These are phyloP conservation scores for Ips typographus DNA, from an alignment of 1,140 invertebrate species.

Conservation along the genomic window DNA sequence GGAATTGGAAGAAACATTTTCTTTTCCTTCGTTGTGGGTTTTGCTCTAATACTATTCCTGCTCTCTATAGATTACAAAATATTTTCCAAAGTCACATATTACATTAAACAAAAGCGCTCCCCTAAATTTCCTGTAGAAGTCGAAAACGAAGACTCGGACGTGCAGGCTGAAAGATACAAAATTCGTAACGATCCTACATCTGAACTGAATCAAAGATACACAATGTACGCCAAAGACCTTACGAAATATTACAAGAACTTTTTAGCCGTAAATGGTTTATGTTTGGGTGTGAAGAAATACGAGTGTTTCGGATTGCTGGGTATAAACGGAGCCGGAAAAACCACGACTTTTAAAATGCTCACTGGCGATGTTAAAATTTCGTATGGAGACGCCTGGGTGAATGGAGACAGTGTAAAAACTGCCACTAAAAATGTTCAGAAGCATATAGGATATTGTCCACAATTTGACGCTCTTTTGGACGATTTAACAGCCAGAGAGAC, in stretches of 20 bases:
- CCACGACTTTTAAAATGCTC: constrained; percentile 86
- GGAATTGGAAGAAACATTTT: constrained; percentile 55
- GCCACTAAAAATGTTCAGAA: constrained; percentile 60
- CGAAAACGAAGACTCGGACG: constrained; percentile 53
- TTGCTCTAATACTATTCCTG: constrained; percentile 50
- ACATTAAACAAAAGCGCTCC: constrained; percentile 29
- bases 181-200: constrained; percentile 41
- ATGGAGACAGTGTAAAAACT: constrained; percentile 55
- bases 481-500: constrained; percentile 80
- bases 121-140: constrained; percentile 29
- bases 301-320: constrained; percentile 92
- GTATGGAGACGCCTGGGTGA: constrained; percentile 47
- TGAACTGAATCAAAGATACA: constrained; percentile 45
- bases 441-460: constrained; percentile 78
- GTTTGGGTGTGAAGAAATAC: constrained; percentile 59
- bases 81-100: constrained; percentile 51
- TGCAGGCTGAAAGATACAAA: constrained; percentile 52
- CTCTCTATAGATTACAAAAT: constrained; percentile 55
- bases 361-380: constrained; percentile 73
- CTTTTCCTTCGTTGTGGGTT: constrained; percentile 49
- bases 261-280: constrained; percentile 72
- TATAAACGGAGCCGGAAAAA: constrained; percentile 77
- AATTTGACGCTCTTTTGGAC: constrained; percentile 80
- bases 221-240: constrained; percentile 56
- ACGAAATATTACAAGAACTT: constrained; percentile 71